Percentiles rank a stretch among this genome's conserved stretches.
phyloP scores from a whole-genome alignment of 2,888 invertebrate species.

The Acleris cristana region DNA sequence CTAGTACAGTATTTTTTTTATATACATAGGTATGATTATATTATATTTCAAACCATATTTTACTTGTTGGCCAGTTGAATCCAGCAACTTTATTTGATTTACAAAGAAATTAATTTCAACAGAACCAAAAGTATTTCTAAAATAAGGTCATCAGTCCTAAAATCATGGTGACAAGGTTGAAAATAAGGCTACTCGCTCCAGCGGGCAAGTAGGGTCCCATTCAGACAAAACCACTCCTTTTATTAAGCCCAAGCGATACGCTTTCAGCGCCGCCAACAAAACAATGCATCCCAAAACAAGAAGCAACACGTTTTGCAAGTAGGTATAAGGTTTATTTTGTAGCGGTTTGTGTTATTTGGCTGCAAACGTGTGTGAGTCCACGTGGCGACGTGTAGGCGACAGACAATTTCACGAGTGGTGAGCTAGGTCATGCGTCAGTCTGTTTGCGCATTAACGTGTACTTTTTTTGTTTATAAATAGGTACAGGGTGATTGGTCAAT shows the following conservation, averaged over 20 bases:
- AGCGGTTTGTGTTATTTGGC: not conserved
- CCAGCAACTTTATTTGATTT: too few species aligned
- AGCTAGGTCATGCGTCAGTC: slow-evolving; percentile 30
- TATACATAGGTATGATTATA: too few species aligned
- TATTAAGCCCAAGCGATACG: slow-evolving; percentile 17
- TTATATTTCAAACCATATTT: too few species aligned
- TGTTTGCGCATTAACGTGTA: not conserved
- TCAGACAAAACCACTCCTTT: slow-evolving; percentile 21
- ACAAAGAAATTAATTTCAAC: too few species aligned
- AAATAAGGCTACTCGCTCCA: not conserved
- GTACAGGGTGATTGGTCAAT: too few species aligned
- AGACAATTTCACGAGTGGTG: slow-evolving; percentile 33
- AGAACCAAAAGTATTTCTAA: too few species aligned
- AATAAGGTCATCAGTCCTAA: too few species aligned
- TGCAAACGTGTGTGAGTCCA: slow-evolving; percentile 7
- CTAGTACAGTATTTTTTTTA: too few species aligned
- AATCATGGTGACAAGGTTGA: not conserved
- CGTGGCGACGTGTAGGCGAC: slow-evolving; percentile 32
- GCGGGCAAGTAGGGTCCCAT: slow-evolving; percentile 22
- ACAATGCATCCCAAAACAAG: not conserved
- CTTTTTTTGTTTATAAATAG: not conserved
- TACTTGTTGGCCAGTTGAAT: too few species aligned
- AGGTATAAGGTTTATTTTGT: slow-evolving; percentile 2
- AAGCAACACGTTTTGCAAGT: not conserved
- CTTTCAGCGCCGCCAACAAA: slow-evolving; percentile 21